Evolutionary conservation across 2,797 vertebrate species (phyloP).

Genomic region (Darevskia mixta): DNA sequence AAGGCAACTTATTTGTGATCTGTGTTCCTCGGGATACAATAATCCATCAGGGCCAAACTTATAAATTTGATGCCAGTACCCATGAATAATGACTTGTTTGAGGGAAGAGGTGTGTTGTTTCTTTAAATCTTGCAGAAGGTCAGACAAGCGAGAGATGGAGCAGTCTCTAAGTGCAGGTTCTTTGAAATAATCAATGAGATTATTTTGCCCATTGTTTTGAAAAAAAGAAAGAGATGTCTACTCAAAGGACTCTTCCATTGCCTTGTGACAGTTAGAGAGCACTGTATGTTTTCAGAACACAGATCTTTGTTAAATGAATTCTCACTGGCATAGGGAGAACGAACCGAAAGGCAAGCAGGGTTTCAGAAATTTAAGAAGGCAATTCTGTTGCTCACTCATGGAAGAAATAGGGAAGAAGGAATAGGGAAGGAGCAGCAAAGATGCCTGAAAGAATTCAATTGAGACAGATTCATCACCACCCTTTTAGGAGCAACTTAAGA

Average conservation of each 20-base stretch:
- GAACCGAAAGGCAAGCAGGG: neutral
- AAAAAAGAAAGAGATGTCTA: conserved; percentile 47
- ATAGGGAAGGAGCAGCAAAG: neutral
- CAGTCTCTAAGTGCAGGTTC: conserved; percentile 60
- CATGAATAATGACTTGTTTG: conserved; percentile 57
- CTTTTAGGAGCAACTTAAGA: neutral
- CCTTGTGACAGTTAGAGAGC: neutral
- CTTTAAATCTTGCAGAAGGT: conserved; percentile 57
- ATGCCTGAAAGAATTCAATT: neutral
- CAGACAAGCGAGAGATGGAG: conserved; percentile 57
- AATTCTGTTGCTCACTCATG: neutral
- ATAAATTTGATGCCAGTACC: conserved; percentile 40
- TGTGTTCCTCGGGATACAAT: neutral
- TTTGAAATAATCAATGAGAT: conserved; percentile 61
- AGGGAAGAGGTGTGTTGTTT: conserved; percentile 46
- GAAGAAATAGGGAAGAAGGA: neutral
- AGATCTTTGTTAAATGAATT: neutral
- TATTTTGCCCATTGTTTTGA: conserved; percentile 50
- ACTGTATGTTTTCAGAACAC: neutral
- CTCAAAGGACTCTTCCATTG: conserved; percentile 35
- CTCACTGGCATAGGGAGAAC: neutral
- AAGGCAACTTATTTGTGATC: conserved; percentile 11
- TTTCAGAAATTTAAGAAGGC: neutral
- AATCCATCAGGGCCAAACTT: conserved; percentile 53
- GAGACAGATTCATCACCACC: neutral